Percentiles rank a stretch among this genome's conserved stretches.
Conservation (phyloP, 2,797 vertebrate genomes). For the Coregonus ussuriensis region DNA sequence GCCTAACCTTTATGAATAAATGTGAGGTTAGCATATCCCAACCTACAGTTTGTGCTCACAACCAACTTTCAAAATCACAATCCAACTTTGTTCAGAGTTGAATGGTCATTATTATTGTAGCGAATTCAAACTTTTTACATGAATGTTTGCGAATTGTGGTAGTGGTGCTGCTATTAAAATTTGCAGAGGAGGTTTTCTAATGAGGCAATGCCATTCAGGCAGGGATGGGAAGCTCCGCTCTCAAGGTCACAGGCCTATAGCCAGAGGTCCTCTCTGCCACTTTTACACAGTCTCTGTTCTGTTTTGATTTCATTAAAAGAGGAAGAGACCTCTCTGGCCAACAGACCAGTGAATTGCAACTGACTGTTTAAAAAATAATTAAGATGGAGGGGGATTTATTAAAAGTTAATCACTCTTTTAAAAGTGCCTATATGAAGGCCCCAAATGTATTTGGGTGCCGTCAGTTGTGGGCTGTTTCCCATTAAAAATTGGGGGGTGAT, state of each 20-base stretch:
- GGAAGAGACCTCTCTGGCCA: conserved; percentile 26
- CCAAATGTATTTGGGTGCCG: conserved; percentile 23
- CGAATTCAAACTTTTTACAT: not conserved
- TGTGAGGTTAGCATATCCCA: conserved; percentile 4
- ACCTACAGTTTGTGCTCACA: no score
- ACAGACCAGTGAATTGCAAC: conserved; percentile 23
- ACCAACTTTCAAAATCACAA: no score
- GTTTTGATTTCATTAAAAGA: conserved; percentile 50
- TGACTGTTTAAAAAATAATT: conserved; percentile 50
- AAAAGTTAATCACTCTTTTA: conserved; percentile 38
- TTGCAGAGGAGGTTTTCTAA: conserved; percentile 51
- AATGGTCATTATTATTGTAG: no score
- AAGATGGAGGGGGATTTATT: conserved; percentile 46
- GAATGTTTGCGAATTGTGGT: not conserved
- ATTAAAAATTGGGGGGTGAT: conserved; percentile 30
- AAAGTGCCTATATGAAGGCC: conserved; percentile 6
- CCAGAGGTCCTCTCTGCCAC: conserved; percentile 25
- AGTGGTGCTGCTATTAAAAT: not conserved
- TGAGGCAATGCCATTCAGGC: conserved; percentile 43
- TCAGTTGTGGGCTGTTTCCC: conserved; percentile 9
- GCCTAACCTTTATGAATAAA: conserved; percentile 32
- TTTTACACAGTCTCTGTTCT: conserved; percentile 24
- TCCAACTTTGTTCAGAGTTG: no score
- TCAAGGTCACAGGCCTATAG: conserved; percentile 16
- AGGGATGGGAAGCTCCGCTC: conserved; percentile 35